A percentile compares a stretch with the other conserved stretches of the same genome.
Evolutionary conservation across 2,113 vertebrate genomes (phyloP).

Genomic region (Siphamia tubifer): DNA sequence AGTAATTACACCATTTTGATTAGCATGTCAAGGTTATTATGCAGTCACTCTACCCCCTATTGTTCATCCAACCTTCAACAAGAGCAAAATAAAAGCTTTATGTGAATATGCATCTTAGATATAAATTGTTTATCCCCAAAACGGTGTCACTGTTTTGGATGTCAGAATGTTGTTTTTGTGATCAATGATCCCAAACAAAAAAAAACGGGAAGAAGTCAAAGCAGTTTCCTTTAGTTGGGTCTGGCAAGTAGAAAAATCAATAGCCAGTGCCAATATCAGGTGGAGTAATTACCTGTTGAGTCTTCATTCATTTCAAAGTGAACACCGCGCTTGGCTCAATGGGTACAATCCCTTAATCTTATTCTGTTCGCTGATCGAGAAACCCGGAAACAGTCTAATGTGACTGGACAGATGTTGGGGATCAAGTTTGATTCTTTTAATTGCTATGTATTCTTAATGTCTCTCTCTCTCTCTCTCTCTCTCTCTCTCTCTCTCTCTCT

Average conservation of each 20-base stretch:
- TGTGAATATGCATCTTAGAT: background rate
- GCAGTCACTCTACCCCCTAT: slow-evolving; percentile 34
- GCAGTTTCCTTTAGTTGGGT: slow-evolving; percentile 85
- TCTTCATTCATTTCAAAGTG: slow-evolving; percentile 91
- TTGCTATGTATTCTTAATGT: slow-evolving; percentile 84
- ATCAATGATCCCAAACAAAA: slow-evolving; percentile 11
- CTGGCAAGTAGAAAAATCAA: slow-evolving; percentile 88
- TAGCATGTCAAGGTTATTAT: slow-evolving; percentile 41
- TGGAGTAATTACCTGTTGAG: slow-evolving; percentile 97
- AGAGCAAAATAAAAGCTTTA: slow-evolving; percentile 6
- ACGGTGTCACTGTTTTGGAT: background rate
- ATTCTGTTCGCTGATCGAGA: slow-evolving; percentile 90
- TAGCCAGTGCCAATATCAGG: slow-evolving; percentile 92
- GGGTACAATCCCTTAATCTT: slow-evolving; percentile 99
- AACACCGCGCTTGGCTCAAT: slow-evolving; percentile 92
- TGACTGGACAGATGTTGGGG: slow-evolving; percentile 93
- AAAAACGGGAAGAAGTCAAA: slow-evolving; percentile 76
- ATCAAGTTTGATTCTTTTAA: slow-evolving; percentile 98
- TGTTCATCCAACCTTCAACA: slow-evolving; percentile 16
- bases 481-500: slow-evolving; percentile 12
- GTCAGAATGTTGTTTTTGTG: background rate
- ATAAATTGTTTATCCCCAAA: background rate
- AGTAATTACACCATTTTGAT: slow-evolving; percentile 51
- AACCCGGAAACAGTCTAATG: slow-evolving; percentile 95
- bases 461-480: slow-evolving; percentile 3